phyloP scores from a whole-genome alignment of 1,140 invertebrate species.

The Drosophila cardini region DNA sequence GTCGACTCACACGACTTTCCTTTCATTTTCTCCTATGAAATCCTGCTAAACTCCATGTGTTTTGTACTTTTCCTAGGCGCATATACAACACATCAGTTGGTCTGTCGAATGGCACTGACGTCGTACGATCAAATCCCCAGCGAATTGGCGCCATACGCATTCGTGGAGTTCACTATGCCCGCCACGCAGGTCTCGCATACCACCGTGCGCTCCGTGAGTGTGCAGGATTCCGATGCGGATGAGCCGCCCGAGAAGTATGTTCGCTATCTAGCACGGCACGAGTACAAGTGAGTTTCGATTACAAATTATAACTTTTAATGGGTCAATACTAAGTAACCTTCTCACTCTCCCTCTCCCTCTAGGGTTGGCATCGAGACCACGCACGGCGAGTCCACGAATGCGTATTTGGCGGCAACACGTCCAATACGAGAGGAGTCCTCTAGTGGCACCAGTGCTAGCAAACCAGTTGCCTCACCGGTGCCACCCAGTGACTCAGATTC shows the following conservation, averaged over 20 bases:
- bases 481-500: constrained; percentile 87
- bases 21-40: neutral
- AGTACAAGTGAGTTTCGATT: constrained; percentile 91
- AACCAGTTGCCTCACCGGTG: constrained; percentile 84
- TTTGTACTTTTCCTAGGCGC: constrained; percentile 88
- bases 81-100: constrained; percentile 97
- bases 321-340: neutral
- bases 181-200: constrained; percentile 98
- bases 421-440: constrained; percentile 85
- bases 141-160: constrained; percentile 93
- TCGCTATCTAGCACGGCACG: constrained; percentile 97
- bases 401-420: constrained; percentile 90
- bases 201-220: constrained; percentile 97
- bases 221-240: constrained; percentile 94
- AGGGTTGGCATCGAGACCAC: constrained; percentile 95
- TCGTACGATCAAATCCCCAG: constrained; percentile 99
- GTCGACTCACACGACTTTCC: too few relatives aligned
- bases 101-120: constrained; percentile 96
- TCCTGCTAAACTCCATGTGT: neutral
- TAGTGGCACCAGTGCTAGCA: constrained; percentile 85
- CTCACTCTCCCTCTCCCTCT: constrained; percentile 18
- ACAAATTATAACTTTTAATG: too few relatives aligned
- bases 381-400: constrained; percentile 90
- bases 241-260: constrained; percentile 99
- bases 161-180: constrained; percentile 99